Conservation (phyloP, 2,797 vertebrate genomes). For the Tragelaphus oryx region DNA sequence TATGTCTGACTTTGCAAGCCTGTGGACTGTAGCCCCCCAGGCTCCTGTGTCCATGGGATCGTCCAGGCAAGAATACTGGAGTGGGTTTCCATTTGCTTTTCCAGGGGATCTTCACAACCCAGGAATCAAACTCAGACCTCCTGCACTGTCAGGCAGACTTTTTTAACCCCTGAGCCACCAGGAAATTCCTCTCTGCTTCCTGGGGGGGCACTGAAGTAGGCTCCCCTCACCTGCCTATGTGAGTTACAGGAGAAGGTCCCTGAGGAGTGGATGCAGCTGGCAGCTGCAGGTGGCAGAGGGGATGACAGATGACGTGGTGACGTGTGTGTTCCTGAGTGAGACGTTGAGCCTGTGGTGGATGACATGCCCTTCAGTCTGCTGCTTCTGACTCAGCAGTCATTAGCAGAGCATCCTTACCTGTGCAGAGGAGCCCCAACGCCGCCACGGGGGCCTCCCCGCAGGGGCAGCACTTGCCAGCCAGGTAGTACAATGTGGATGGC, state of each 20-base stretch:
- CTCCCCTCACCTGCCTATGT: background rate
- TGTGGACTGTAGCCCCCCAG: background rate
- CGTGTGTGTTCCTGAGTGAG: background rate
- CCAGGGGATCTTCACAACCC: background rate
- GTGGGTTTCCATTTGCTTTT: background rate
- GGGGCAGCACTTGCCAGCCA: accelerated
- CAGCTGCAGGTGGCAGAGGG: background rate
- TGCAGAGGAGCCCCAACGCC: accelerated
- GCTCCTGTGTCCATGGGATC: background rate
- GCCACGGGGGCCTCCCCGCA: accelerated
- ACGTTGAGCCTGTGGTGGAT: background rate
- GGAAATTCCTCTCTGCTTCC: background rate
- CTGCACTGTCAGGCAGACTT: background rate
- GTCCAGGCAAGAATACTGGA: background rate
- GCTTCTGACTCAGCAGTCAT: background rate
- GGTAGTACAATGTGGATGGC: background rate
- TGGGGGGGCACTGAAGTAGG: no score
- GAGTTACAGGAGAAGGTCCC: background rate
- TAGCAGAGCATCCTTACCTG: background rate
- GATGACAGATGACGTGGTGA: background rate
- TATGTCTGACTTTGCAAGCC: background rate
- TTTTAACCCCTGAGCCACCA: background rate
- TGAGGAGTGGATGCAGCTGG: background rate
- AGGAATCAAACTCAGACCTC: background rate
- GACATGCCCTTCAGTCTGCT: background rate